Conservation (phyloP, 2,888 invertebrate species). For the Leptopilina myrica region DNA sequence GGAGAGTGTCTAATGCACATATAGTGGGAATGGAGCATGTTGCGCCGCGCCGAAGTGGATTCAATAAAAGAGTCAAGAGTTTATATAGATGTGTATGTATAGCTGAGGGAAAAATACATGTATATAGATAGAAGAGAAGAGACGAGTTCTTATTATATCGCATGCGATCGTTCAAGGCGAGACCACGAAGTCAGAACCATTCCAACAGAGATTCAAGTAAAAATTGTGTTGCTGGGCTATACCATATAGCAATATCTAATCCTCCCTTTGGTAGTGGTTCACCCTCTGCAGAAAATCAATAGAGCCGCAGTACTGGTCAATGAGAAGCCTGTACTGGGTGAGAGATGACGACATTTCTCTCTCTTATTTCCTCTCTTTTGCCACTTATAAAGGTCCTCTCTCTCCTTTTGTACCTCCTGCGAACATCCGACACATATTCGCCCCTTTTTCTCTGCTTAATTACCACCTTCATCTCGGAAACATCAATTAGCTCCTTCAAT, state of each 20-base stretch:
- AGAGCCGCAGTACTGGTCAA: slow-evolving; percentile 59
- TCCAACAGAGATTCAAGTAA: slow-evolving; percentile 17
- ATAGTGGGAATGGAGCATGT: background rate
- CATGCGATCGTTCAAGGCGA: slow-evolving; percentile 23
- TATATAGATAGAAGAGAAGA: background rate
- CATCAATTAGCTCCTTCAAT: background rate
- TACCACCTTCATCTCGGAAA: background rate
- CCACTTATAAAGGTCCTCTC: slow-evolving; percentile 29
- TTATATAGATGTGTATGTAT: background rate
- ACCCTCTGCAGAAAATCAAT: slow-evolving; percentile 62
- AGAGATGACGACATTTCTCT: slow-evolving; percentile 50
- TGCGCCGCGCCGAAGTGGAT: slow-evolving; percentile 20
- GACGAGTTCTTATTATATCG: slow-evolving; percentile 30
- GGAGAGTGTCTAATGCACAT: background rate
- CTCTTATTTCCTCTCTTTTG: background rate
- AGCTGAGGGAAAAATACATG: background rate
- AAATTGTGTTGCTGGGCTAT: slow-evolving; percentile 14
- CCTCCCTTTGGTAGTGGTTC: slow-evolving; percentile 44
- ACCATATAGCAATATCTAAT: slow-evolving; percentile 34
- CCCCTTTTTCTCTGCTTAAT: slow-evolving; percentile 3
- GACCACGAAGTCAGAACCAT: slow-evolving; percentile 19
- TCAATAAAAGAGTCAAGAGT: slow-evolving; percentile 17
- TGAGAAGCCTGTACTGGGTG: slow-evolving; percentile 54
- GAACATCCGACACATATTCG: background rate
- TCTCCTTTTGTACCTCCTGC: background rate